These are phyloP conservation scores for Brachyrhaphis roseni DNA, from an alignment of 2,797 vertebrate genomes.

Conservation along the genomic window DNA sequence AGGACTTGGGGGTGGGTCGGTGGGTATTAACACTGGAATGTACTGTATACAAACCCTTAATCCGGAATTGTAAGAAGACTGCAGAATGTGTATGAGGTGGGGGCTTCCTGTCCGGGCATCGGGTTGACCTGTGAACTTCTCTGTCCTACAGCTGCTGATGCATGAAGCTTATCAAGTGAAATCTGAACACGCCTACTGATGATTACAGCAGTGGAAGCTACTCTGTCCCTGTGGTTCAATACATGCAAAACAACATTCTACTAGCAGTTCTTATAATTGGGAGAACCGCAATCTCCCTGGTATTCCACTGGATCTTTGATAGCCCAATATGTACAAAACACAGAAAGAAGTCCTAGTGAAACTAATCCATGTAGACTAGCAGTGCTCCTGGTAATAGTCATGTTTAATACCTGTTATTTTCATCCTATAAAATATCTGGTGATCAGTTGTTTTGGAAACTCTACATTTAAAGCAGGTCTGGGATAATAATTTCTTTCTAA, in stretches of 20 bases:
- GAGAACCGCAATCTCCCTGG: neutral
- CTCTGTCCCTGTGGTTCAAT: constrained; percentile 39
- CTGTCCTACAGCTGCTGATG: constrained; percentile 40
- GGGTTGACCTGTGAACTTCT: constrained; percentile 61
- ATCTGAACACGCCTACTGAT: constrained; percentile 51
- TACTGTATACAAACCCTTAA: constrained; percentile 67
- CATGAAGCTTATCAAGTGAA: constrained; percentile 49
- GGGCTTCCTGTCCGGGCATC: constrained; percentile 40
- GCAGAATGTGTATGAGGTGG: constrained; percentile 40
- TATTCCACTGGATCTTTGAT: neutral
- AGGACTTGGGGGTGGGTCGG: constrained; percentile 14
- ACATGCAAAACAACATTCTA: constrained; percentile 27
- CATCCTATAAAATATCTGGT: neutral
- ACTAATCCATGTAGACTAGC: neutral
- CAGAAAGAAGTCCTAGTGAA: neutral
- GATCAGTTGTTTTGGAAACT: neutral
- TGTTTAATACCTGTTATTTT: neutral
- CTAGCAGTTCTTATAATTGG: neutral
- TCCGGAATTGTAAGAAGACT: constrained; percentile 78
- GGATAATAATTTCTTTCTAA: neutral
- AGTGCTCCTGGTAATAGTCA: neutral
- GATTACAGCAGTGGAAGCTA: constrained; percentile 42
- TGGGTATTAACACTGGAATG: constrained; percentile 58
- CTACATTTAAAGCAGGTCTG: neutral
- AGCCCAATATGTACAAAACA: neutral